These are phyloP conservation scores for Calliscelio sp. DNA, from an alignment of 2,888 invertebrate genomes.

Conservation along the genomic window DNA sequence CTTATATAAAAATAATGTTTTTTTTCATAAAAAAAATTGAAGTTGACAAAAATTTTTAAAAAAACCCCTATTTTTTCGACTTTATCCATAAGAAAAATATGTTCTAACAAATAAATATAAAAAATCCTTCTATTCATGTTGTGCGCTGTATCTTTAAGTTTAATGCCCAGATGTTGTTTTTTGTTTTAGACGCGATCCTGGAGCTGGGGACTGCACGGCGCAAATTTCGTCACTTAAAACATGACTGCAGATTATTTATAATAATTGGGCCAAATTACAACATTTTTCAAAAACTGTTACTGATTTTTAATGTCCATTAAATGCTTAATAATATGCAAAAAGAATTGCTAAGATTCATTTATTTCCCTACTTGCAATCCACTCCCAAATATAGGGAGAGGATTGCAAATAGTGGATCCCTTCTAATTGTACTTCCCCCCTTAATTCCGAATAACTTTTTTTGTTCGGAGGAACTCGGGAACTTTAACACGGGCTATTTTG, in stretches of 20 bases:
- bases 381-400: not conserved
- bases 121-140: too few relatives aligned
- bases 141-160: conserved; percentile 20
- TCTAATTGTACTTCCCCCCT: not conserved
- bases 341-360: conserved; percentile 1
- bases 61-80: too few relatives aligned
- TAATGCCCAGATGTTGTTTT: conserved; percentile 21
- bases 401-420: too few relatives aligned
- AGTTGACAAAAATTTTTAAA: too few relatives aligned
- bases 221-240: conserved; percentile 4
- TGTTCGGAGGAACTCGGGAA: too few relatives aligned
- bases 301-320: not conserved
- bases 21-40: too few relatives aligned
- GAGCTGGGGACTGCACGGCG: conserved; percentile 22
- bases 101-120: too few relatives aligned
- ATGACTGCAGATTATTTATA: conserved; percentile 5
- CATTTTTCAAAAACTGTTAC: not conserved
- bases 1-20: too few relatives aligned
- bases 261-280: conserved; percentile 11
- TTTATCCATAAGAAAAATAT: too few relatives aligned
- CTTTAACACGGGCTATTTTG: too few relatives aligned
- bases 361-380: conserved; percentile 2
- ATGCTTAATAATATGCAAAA: not conserved
- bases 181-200: conserved; percentile 21
- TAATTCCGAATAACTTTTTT: too few relatives aligned